Evolutionary conservation across 2,888 invertebrate species (phyloP).

Genomic region (Atethmia centrago): DNA sequence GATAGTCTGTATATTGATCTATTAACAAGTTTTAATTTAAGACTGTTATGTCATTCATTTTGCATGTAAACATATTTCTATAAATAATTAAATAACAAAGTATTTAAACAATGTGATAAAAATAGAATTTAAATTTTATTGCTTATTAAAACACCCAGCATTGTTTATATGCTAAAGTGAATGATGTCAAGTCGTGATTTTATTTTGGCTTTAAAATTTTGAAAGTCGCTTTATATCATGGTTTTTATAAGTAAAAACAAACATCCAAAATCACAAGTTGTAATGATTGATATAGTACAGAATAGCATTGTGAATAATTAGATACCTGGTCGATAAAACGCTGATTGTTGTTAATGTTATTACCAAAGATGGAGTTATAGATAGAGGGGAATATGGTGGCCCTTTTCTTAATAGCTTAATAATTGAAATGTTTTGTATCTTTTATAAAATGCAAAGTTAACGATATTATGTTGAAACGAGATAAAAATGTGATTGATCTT

Average conservation of each 20-base stretch:
- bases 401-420: slow-evolving; percentile 86
- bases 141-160: slow-evolving; percentile 54
- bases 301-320: slow-evolving; percentile 75
- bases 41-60: slow-evolving; percentile 62
- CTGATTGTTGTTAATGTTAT: slow-evolving; percentile 87
- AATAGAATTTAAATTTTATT: slow-evolving; percentile 56
- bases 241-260: slow-evolving; percentile 60
- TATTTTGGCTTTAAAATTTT: slow-evolving; percentile 63
- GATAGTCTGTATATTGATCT: slow-evolving; percentile 81
- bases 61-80: slow-evolving; percentile 60
- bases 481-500: slow-evolving; percentile 87
- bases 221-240: slow-evolving; percentile 59
- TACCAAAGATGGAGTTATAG: slow-evolving; percentile 89
- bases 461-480: slow-evolving; percentile 84
- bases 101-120: slow-evolving; percentile 65
- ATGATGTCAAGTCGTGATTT: slow-evolving; percentile 56
- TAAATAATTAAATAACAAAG: slow-evolving; percentile 53
- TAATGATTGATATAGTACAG: slow-evolving; percentile 74
- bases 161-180: slow-evolving; percentile 62
- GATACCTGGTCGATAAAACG: slow-evolving; percentile 80
- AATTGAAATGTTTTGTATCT: slow-evolving; percentile 88
- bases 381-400: slow-evolving; percentile 78
- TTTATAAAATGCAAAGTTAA: slow-evolving; percentile 87
- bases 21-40: slow-evolving; percentile 68
- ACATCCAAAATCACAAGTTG: slow-evolving; percentile 64